A percentile compares a stretch with the other conserved stretches of the same genome.
Evolutionary conservation across 2,888 invertebrate species (phyloP).

Genomic region (Drosophila mayaguana): DNA sequence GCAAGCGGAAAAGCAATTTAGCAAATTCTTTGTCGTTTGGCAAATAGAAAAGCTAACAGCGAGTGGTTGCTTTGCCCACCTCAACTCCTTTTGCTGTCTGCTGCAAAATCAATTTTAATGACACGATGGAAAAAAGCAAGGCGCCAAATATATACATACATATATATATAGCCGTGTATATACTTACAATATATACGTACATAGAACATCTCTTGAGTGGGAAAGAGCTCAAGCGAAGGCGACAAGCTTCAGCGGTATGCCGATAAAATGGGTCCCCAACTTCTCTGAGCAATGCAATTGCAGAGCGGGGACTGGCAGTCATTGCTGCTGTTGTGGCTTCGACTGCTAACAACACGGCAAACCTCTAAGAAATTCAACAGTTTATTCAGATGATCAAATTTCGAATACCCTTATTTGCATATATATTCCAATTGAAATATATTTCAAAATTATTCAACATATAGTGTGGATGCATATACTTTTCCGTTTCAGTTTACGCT

Average conservation of each 20-base stretch:
- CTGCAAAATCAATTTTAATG: slow-evolving; percentile 79
- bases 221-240: slow-evolving; percentile 43
- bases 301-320: slow-evolving; percentile 3
- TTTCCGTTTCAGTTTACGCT: not conserved
- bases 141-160: slow-evolving; percentile 42
- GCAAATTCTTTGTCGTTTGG: slow-evolving; percentile 77
- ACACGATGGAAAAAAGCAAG: slow-evolving; percentile 56
- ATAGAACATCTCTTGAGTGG: slow-evolving; percentile 44
- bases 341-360: slow-evolving; percentile 11
- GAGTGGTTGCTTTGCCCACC: slow-evolving; percentile 31
- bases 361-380: not conserved
- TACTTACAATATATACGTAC: slow-evolving; percentile 37
- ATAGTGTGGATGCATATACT: too few relatives aligned
- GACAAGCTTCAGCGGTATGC: slow-evolving; percentile 63
- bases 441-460: too few relatives aligned
- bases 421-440: too few relatives aligned
- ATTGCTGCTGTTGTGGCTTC: slow-evolving; percentile 40
- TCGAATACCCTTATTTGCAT: slow-evolving; percentile 23
- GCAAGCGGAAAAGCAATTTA: slow-evolving; percentile 77
- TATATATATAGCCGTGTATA: slow-evolving; percentile 30
- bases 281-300: slow-evolving; percentile 35
- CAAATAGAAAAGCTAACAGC: slow-evolving; percentile 72
- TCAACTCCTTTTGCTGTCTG: slow-evolving; percentile 10
- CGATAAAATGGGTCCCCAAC: slow-evolving; percentile 51
- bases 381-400: not conserved